phyloP scores from a whole-genome alignment of 2,797 vertebrate species.

The Podarcis lilfordi region DNA sequence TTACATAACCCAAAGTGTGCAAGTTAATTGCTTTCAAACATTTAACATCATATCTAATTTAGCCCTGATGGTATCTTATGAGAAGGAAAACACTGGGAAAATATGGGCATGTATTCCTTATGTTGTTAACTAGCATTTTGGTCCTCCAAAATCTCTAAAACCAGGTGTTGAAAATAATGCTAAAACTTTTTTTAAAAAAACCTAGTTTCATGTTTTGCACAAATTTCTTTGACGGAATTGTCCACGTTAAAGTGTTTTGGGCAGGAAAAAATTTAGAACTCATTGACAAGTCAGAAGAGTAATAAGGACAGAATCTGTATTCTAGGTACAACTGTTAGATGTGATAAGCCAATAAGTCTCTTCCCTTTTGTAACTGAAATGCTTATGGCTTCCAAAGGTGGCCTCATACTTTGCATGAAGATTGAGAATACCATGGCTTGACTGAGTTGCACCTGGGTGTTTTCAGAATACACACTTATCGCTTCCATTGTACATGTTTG shows the following conservation, averaged over 20 bases:
- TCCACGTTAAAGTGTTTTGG: neutral
- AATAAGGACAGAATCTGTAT: neutral
- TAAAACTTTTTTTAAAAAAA: neutral
- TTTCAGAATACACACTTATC: neutral
- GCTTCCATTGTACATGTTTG: neutral
- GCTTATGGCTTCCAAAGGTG: neutral
- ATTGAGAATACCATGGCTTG: neutral
- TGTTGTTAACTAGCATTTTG: neutral
- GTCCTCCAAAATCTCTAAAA: neutral
- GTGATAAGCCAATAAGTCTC: neutral
- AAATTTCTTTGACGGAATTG: neutral
- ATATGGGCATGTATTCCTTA: neutral
- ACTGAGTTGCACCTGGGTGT: neutral
- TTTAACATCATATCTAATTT: neutral
- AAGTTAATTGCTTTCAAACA: neutral
- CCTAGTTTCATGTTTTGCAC: neutral
- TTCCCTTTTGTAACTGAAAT: neutral
- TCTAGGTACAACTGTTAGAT: neutral
- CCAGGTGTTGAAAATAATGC: neutral
- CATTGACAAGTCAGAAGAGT: neutral
- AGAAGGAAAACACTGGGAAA: neutral
- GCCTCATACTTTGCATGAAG: neutral
- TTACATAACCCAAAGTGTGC: no score
- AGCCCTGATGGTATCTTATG: neutral
- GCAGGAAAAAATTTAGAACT: neutral